Conservation (phyloP, 2,113 vertebrate species). For the Petrocephalus microphthalmus region DNA sequence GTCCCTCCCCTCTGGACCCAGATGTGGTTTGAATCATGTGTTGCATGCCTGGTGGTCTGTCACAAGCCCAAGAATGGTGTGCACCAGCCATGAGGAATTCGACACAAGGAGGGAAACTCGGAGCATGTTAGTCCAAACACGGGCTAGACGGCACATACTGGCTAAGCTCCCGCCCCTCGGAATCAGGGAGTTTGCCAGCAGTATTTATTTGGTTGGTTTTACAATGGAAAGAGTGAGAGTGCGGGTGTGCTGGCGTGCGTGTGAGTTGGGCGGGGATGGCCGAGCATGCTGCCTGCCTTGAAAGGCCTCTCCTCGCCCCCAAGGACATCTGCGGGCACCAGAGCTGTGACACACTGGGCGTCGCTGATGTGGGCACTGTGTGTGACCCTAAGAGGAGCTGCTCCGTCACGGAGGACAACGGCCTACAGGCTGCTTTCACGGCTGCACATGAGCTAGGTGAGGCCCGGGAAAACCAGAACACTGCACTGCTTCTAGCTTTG, state of each 20-base stretch:
- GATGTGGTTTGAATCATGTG: conserved; percentile 52
- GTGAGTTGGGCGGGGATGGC: conserved; percentile 2
- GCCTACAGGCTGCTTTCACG: conserved; percentile 87
- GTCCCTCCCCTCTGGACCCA: conserved; percentile 37
- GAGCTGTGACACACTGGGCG: conserved; percentile 84
- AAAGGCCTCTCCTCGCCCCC: background rate
- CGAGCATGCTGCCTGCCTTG: background rate
- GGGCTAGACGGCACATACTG: conserved; percentile 33
- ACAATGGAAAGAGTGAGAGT: conserved; percentile 44
- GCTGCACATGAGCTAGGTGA: conserved; percentile 87
- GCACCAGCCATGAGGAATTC: conserved; percentile 30
- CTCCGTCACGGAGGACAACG: conserved; percentile 87
- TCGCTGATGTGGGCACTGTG: conserved; percentile 88
- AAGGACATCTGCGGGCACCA: conserved; percentile 89
- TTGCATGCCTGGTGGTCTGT: conserved; percentile 34
- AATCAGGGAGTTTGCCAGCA: conserved; percentile 18
- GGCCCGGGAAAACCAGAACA: background rate
- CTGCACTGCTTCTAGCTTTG: background rate
- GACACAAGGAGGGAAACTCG: conserved; percentile 26
- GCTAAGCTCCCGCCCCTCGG: conserved; percentile 29
- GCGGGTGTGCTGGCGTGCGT: conserved; percentile 25
- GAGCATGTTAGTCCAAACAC: conserved; percentile 27
- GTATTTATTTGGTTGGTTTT: conserved; percentile 46
- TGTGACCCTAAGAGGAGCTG: conserved; percentile 93
- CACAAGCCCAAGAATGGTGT: conserved; percentile 21